Conservation (phyloP, 2,797 vertebrate species). For the Acanthornis magna region DNA sequence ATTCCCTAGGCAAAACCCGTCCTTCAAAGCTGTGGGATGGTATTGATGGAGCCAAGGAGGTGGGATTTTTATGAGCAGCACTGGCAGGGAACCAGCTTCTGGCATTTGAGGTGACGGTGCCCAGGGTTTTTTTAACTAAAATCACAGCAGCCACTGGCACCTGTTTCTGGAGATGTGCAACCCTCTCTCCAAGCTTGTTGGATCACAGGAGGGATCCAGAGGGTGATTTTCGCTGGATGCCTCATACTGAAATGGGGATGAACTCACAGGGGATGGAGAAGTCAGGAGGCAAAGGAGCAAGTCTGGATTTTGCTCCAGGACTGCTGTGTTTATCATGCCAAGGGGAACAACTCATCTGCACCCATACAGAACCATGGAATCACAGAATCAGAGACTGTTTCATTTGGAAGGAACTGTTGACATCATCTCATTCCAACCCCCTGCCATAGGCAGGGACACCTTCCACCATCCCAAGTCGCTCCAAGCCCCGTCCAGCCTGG, state of each 20-base stretch:
- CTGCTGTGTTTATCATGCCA: rapidly evolving
- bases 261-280: background rate
- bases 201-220: background rate
- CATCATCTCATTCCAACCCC: background rate
- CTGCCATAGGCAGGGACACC: background rate
- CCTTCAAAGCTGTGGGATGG: conserved; percentile 10
- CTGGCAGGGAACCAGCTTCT: conserved; percentile 14
- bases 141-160: background rate
- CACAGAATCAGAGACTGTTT: background rate
- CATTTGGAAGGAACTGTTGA: background rate
- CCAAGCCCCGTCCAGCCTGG: background rate
- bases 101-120: background rate
- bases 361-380: background rate
- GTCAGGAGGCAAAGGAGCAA: background rate
- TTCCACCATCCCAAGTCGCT: background rate
- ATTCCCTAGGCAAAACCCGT: conserved; percentile 22
- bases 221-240: background rate
- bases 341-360: background rate
- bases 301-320: background rate
- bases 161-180: background rate
- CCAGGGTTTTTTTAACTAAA: background rate
- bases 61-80: background rate
- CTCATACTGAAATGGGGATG: rapidly evolving
- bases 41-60: background rate
- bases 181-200: background rate